Evolutionary conservation across 1,140 invertebrate genomes (phyloP), one percentile per base, ranked within the genome.

Genomic region (Pseudomyrmex dendroicus): DNA sequence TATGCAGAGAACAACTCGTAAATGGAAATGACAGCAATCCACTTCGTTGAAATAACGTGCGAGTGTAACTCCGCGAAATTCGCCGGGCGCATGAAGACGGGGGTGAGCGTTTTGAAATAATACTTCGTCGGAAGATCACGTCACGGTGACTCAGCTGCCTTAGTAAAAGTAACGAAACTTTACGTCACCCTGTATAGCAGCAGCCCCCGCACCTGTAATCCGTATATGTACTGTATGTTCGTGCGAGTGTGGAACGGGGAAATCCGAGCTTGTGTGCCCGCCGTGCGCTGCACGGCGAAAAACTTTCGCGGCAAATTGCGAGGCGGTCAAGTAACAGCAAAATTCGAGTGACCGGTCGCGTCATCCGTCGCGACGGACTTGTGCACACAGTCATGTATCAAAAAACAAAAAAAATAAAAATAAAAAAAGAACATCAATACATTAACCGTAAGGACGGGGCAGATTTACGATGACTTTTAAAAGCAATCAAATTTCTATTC

Each of bases 141-240:
- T 44, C 68, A 54, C 84, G 70, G 44, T 85, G 84, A 85, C 46
- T 85, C 84, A 83, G 63, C n/a, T 35, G 35, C 54, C 15, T 62
- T 35, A 46, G 73, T 59, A 48, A 46, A n/a, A 83, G 48, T 52
- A 76, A 86, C 54, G 59, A 86, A 87, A 87, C 70, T 87, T 66
- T 68, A 46, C 70, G 68, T 82, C 78, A 50, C 68, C 77, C 50
- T 7, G 52, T 48, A 35, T 5, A 35, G 35, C 35, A 61, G 46
- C 57, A 22, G 57, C 82, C 59, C 64, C 50, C 25, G 54, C 57
- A 17, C 50, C 48, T 50, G 17, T 73, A 63, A 77, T 46, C 73
- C 73, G 15, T 57, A 15, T 46, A 56, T 67, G 25, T 66, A 52
- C 22, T 7, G 59, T 48, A 20, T 46, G 44, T 62, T 22, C 17